A percentile compares a stretch with the other conserved stretches of the same genome.
phyloP scores from a whole-genome alignment of 2,888 invertebrate genomes.

The Lochmaea crataegi region DNA sequence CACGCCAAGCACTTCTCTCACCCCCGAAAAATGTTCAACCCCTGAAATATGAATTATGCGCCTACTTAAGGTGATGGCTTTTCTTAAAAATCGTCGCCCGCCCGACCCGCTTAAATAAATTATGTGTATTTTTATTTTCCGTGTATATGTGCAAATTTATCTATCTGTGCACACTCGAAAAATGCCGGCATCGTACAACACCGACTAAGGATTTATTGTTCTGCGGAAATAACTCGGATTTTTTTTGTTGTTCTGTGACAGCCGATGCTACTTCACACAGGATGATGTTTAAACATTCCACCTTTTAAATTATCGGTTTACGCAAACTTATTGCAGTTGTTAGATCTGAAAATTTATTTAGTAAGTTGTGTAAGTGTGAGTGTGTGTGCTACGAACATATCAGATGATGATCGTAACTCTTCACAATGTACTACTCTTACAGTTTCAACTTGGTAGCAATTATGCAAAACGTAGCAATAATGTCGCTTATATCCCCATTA shows the following conservation, averaged over 20 bases:
- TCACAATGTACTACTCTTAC: not conserved
- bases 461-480: constrained; percentile 9
- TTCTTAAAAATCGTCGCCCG: constrained; percentile 65
- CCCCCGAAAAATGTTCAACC: constrained; percentile 35
- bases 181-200: constrained; percentile 43
- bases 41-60: constrained; percentile 63
- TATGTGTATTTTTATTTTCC: constrained; percentile 61
- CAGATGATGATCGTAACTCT: constrained; percentile 1
- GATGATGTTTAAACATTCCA: not conserved
- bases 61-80: constrained; percentile 68
- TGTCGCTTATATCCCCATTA: constrained; percentile 3
- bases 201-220: constrained; percentile 49
- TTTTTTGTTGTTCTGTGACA: constrained; percentile 47
- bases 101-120: constrained; percentile 58
- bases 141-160: constrained; percentile 60
- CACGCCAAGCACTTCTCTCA: constrained; percentile 28
- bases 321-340: not conserved
- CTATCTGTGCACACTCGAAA: constrained; percentile 53
- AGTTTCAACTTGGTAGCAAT: constrained; percentile 5
- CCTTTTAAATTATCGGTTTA: not conserved
- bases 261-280: constrained; percentile 41
- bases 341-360: not conserved
- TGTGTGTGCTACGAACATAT: not conserved
- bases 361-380: not conserved
- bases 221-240: constrained; percentile 49